Conservation (phyloP, 2,113 vertebrate species). For the Indicator maculatus region DNA sequence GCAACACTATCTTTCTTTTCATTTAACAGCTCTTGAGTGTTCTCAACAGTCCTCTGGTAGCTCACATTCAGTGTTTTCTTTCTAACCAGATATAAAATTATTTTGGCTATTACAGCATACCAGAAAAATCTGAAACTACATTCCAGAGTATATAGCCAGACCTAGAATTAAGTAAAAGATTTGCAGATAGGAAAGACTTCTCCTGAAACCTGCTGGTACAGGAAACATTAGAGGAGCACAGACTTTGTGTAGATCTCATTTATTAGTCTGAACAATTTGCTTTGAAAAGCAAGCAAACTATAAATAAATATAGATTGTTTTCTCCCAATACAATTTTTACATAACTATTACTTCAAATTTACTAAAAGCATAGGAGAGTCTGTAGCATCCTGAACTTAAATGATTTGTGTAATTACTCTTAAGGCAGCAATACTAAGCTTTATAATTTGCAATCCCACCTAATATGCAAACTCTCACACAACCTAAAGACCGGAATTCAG, state of each 20-base stretch:
- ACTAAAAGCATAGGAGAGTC: rapidly evolving
- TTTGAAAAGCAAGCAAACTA: not conserved
- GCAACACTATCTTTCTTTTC: not conserved
- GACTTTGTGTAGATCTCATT: not conserved
- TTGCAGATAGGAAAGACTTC: not conserved
- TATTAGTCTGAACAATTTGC: not conserved
- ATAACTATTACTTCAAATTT: not conserved
- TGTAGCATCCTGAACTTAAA: not conserved
- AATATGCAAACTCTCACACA: not conserved
- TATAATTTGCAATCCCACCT: not conserved
- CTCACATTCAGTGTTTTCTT: not conserved
- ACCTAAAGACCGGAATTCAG: not conserved
- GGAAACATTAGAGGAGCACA: not conserved
- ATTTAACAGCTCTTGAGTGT: not conserved
- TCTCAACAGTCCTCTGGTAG: not conserved
- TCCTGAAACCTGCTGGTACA: not conserved
- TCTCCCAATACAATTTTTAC: not conserved
- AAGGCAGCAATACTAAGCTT: not conserved
- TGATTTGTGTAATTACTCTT: not conserved
- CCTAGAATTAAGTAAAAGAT: not conserved
- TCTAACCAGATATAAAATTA: not conserved
- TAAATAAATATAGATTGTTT: not conserved
- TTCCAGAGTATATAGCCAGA: not conserved
- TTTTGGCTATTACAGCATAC: not conserved
- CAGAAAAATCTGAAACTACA: not conserved